Base-by-base conservation (phyloP, 2,113 vertebrate genomes). In the Diphyllodes magnificus region DNA sequence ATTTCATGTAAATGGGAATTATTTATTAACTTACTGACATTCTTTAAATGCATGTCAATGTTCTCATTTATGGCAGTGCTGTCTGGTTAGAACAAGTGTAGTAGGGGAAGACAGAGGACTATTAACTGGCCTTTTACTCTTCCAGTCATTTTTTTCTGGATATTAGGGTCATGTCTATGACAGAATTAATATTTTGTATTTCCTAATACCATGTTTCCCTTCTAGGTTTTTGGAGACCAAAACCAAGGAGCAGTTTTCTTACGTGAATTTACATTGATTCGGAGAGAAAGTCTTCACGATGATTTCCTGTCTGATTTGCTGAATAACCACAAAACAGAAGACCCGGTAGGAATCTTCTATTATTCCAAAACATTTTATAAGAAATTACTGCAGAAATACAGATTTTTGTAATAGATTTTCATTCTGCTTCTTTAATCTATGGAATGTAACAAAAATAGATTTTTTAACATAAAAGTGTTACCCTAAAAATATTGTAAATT, bases 211-310 rank as follows among this genome's bases (percentile, higher is more conserved):
- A 9, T 88, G 31, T 77, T 98, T 91, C 95, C 57, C 72, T 97
- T 97, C 39, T 95, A 99, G 99, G 97, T 98, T 83, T 97, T 86
- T 12, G 98, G 98, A 85, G 96, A 98, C 73, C 97, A 98, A 90
- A 98, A 96, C 81, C 97, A 99, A 47, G 98, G 98, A 54, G 99
- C 98, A 35, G 98, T 99, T 92, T 99, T 99, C 91, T 98, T 99
- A 77, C 98, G 98, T 86, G 99, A 99, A 96, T 99, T 98, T 97
- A 99, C 99, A n/a, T 94, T 99, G 92, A 99, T 99, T 96, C 98
- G 98, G 54, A 97, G 98, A 96, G 99, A 99, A 94, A 98, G 98
- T 82, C 98, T 99, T 47, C 98, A 98, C 3, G 99, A 99, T 50
- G 99, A 99, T 93, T 98, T 98, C 61, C 96, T 98, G 21, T 98